phyloP scores from a whole-genome alignment of 2,113 vertebrate genomes.

The Eptatretus burgeri region DNA sequence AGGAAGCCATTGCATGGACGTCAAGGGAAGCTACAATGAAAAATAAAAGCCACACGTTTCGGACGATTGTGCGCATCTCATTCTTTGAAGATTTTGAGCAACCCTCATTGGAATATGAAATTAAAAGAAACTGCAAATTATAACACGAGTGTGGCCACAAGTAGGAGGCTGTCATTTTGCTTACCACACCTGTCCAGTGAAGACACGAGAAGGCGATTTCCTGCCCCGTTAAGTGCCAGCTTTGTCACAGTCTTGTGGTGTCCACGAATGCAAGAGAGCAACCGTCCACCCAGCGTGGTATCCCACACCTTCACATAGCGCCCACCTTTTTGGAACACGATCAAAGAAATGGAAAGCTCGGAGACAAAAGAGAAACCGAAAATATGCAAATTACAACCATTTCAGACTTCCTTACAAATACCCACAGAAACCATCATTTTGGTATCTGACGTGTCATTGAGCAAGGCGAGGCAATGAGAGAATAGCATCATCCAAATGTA shows the following conservation, averaged over 20 bases:
- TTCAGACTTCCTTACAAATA: too few relatives aligned
- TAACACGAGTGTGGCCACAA: not conserved
- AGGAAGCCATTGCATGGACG: too few relatives aligned
- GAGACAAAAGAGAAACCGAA: too few relatives aligned
- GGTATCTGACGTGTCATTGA: too few relatives aligned
- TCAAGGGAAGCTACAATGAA: too few relatives aligned
- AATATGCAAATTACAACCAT: too few relatives aligned
- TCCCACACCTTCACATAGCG: conserved; percentile 87
- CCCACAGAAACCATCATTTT: too few relatives aligned
- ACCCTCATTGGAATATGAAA: not conserved
- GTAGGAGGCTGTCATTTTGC: conserved; percentile 11
- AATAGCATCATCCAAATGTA: too few relatives aligned
- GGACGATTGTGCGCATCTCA: not conserved
- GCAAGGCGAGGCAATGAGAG: too few relatives aligned
- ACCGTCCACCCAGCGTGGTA: conserved; percentile 58
- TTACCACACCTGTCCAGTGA: conserved; percentile 50
- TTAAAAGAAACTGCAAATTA: not conserved
- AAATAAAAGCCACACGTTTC: not conserved
- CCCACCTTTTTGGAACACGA: conserved; percentile 24
- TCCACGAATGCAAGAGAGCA: conserved; percentile 63
- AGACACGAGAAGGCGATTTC: conserved; percentile 56
- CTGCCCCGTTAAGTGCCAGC: conserved; percentile 46
- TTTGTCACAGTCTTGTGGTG: conserved; percentile 89
- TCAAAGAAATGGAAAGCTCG: too few relatives aligned
- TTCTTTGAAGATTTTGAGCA: not conserved